These are phyloP conservation scores for Seriola aureovittata DNA, from an alignment of 2,113 vertebrate species.

Conservation along the genomic window DNA sequence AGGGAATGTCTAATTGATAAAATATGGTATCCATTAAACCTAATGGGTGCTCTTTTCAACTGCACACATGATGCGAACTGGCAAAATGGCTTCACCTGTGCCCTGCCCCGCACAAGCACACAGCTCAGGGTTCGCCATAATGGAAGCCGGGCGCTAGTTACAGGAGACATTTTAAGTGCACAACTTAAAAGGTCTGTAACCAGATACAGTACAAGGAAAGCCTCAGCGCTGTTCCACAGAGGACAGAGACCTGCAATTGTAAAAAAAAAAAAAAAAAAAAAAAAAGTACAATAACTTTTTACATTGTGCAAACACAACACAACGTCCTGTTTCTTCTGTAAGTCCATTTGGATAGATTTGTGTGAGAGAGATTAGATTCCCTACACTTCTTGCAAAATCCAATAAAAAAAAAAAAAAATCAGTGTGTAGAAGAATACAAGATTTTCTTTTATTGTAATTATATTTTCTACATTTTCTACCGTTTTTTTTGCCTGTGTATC, in stretches of 20 bases:
- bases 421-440: neutral
- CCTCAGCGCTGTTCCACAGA: constrained; percentile 47
- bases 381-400: neutral
- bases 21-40: constrained; percentile 81
- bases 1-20: constrained; percentile 70
- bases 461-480: neutral
- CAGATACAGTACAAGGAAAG: constrained; percentile 60
- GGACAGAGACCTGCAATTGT: constrained; percentile 12
- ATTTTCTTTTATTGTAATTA: neutral
- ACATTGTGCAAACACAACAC: constrained; percentile 15
- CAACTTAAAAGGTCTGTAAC: constrained; percentile 76
- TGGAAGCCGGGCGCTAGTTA: constrained; percentile 73
- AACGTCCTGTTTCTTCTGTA: neutral
- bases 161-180: constrained; percentile 80
- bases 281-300: constrained; percentile 10
- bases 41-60: constrained; percentile 70
- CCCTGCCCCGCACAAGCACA: constrained; percentile 48
- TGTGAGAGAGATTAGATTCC: neutral
- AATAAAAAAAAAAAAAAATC: neutral
- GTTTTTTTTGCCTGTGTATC: neutral
- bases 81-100: constrained; percentile 72
- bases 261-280: neutral
- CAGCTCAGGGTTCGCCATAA: constrained; percentile 58
- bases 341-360: constrained; percentile 26
- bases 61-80: constrained; percentile 54